A percentile compares a stretch with the other conserved stretches of the same genome.
These are phyloP conservation scores for Hesperia comma DNA, from an alignment of 2,888 invertebrate species.

Conservation along the genomic window DNA sequence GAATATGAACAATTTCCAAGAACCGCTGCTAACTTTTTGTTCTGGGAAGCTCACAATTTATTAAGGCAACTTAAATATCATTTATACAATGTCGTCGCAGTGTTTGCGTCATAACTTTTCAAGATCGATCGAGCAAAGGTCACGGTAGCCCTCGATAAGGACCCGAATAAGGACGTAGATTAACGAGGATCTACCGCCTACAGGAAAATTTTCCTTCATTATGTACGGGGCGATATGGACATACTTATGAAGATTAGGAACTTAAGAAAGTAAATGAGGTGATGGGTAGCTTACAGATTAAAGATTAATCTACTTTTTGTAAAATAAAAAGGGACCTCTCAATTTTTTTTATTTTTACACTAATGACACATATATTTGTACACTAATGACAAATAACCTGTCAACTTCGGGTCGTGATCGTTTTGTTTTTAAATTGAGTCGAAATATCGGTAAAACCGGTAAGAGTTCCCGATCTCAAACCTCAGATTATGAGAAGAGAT, in stretches of 20 bases:
- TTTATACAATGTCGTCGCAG: constrained; percentile 3
- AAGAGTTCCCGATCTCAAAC: no score
- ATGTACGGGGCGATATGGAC: not conserved
- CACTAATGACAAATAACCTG: no score
- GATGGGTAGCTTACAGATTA: no score
- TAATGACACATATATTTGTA: no score
- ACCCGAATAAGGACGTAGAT: constrained; percentile 21
- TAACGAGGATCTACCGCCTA: constrained; percentile 1
- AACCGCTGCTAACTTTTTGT: not conserved
- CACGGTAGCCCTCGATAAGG: constrained; percentile 21
- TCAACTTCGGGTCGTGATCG: no score
- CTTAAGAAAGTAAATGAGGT: not conserved
- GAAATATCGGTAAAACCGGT: no score
- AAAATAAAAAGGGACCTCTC: no score
- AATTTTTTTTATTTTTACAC: no score
- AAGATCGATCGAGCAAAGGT: constrained; percentile 30
- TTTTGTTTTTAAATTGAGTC: no score
- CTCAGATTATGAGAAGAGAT: no score
- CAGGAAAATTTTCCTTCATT: constrained; percentile 1
- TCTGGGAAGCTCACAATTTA: not conserved
- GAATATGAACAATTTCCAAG: not conserved
- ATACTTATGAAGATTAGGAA: not conserved
- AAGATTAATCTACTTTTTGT: no score
- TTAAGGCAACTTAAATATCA: constrained; percentile 3
- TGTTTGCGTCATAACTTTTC: constrained; percentile 22